Percentiles rank a stretch among this genome's conserved stretches.
Conservation (phyloP, 1,140 invertebrate genomes). For the Episyrphus balteatus region DNA sequence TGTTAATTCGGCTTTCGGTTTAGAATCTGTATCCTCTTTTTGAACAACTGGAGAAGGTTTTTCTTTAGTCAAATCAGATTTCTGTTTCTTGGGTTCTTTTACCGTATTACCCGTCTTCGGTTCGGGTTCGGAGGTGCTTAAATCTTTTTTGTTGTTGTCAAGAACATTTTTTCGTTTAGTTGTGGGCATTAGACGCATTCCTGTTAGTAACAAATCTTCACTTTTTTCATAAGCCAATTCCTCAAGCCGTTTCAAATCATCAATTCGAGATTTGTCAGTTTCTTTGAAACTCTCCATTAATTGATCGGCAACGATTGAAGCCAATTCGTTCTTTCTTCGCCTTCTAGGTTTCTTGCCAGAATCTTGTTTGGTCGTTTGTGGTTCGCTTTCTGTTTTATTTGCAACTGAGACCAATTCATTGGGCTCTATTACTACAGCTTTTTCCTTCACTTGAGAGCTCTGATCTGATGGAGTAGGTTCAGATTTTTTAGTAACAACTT, state of each 20-base stretch:
- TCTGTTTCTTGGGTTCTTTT: background rate
- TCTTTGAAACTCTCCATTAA: slow-evolving; percentile 32
- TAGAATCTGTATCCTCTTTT: background rate
- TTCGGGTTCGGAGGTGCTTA: slow-evolving; percentile 7
- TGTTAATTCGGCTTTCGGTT: too few species aligned
- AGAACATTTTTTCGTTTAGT: slow-evolving; percentile 20
- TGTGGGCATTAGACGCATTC: slow-evolving; percentile 33
- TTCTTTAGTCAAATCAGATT: background rate
- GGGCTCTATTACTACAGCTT: background rate
- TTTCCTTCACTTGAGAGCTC: background rate
- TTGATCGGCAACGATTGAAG: slow-evolving; percentile 34
- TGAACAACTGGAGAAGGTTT: background rate
- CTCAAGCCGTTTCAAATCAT: slow-evolving; percentile 33
- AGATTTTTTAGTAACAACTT: background rate
- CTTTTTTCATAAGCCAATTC: slow-evolving; percentile 32
- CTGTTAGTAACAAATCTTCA: slow-evolving; percentile 27
- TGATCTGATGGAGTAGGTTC: background rate
- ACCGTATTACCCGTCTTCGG: background rate
- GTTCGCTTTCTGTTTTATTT: background rate
- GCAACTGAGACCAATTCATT: background rate
- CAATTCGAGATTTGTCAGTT: slow-evolving; percentile 31
- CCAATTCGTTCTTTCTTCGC: slow-evolving; percentile 31
- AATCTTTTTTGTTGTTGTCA: background rate
- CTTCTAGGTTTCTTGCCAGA: slow-evolving; percentile 23
- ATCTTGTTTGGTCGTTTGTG: background rate